Evolutionary conservation across 2,888 invertebrate genomes (phyloP).

Genomic region (Hypomecis atomaria): DNA sequence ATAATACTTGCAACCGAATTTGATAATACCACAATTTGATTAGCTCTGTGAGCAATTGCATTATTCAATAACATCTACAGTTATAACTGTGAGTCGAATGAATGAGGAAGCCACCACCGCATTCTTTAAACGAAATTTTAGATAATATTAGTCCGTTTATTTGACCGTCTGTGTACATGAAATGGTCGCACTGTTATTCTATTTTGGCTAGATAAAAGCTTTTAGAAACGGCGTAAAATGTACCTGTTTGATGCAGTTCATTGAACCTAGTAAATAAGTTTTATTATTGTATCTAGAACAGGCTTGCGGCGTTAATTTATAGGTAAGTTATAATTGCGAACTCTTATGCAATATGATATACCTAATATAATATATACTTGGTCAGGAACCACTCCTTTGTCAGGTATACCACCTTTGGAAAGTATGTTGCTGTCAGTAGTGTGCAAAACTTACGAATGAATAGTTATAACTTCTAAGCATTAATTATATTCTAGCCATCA

Average conservation of each 20-base stretch:
- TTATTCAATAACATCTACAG: conserved; percentile 1
- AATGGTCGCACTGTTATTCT: neutral
- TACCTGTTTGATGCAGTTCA: conserved; percentile 15
- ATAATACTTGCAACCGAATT: conserved; percentile 3
- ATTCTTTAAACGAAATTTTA: neutral
- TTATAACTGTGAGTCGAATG: neutral
- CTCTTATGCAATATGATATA: neutral
- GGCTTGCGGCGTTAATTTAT: conserved; percentile 1
- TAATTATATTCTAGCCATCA: no score
- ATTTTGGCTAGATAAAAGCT: conserved; percentile 9
- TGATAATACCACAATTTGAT: conserved; percentile 4
- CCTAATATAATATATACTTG: no score
- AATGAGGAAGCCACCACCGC: neutral
- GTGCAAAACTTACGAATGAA: no score
- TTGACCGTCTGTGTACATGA: neutral
- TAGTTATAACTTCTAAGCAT: no score
- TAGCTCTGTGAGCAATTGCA: conserved; percentile 4
- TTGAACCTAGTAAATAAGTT: conserved; percentile 30
- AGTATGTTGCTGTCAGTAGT: no score
- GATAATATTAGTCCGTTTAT: neutral
- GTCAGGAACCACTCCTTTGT: neutral
- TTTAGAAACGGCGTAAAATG: conserved; percentile 4
- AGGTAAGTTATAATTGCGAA: neutral
- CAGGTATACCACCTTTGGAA: no score
- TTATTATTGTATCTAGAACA: conserved; percentile 32